These are phyloP conservation scores for Onthophagus sagittarius DNA, from an alignment of 2,888 invertebrate genomes.

Conservation along the genomic window DNA sequence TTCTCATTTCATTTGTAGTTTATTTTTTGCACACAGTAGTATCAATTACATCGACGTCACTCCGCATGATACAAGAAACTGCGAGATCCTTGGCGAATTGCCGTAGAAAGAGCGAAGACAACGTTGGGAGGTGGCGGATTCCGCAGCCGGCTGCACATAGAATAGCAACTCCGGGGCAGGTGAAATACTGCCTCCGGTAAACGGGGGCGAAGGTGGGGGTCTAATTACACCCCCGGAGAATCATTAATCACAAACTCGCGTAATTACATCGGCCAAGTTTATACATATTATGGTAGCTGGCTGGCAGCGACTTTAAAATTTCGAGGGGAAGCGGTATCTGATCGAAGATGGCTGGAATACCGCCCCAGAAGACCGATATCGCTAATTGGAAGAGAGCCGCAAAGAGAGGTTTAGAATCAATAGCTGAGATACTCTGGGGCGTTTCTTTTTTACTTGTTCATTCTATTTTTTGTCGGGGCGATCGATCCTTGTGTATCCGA, in stretches of 20 bases:
- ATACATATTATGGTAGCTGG: slow-evolving; percentile 42
- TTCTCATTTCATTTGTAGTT: too few species aligned
- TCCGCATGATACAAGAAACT: neutral
- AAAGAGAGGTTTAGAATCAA: neutral
- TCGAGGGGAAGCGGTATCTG: slow-evolving; percentile 11
- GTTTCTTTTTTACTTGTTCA: neutral
- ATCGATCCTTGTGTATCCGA: slow-evolving; percentile 39
- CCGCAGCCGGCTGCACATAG: neutral
- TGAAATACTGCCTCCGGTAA: slow-evolving; percentile 7
- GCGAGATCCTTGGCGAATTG: neutral
- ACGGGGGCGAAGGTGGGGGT: slow-evolving; percentile 44
- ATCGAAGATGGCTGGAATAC: slow-evolving; percentile 8
- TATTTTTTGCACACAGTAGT: too few species aligned
- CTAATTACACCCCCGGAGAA: slow-evolving; percentile 50
- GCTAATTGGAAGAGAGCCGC: neutral
- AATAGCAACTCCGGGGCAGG: neutral
- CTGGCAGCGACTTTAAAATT: slow-evolving; percentile 17
- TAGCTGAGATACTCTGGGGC: neutral
- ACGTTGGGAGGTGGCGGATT: neutral
- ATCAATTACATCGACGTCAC: neutral
- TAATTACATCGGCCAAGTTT: slow-evolving; percentile 49
- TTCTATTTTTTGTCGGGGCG: slow-evolving; percentile 13
- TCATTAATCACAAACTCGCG: slow-evolving; percentile 51
- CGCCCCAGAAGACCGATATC: slow-evolving; percentile 6
- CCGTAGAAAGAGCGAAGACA: neutral